A percentile compares a stretch with the other conserved stretches of the same genome.
Evolutionary conservation across 30 jellyfish, hydroid and myxozoan genomes (phyloP).

Genomic region (Hydractinia symbiolongicarpus): DNA sequence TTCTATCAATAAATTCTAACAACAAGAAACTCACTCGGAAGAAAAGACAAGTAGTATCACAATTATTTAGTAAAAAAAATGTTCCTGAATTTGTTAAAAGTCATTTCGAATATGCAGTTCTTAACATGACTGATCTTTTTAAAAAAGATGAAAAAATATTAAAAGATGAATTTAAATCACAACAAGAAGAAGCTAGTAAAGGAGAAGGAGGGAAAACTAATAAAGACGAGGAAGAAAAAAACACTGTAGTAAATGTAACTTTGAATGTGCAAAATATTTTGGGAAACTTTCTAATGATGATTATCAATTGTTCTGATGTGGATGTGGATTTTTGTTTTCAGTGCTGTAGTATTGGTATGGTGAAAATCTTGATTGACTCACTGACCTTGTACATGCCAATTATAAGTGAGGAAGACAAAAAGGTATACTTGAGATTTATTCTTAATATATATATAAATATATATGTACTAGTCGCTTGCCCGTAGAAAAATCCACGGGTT

Average conservation of each 20-base stretch:
- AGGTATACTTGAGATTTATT: neutral
- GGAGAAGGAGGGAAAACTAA: neutral
- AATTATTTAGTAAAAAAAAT: neutral
- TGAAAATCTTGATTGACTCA: neutral
- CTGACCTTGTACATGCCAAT: neutral
- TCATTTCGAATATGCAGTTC: neutral
- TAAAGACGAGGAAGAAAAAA: neutral
- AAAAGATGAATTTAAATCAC: neutral
- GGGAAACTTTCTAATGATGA: neutral
- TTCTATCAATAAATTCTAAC: neutral
- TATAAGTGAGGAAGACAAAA: constrained; percentile 1
- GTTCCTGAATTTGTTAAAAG: neutral
- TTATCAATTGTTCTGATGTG: neutral
- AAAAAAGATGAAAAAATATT: constrained; percentile 2
- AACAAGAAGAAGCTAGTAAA: neutral
- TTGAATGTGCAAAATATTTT: neutral
- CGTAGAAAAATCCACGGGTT: too few species aligned
- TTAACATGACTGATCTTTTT: neutral
- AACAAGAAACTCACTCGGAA: neutral
- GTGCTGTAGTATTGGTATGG: constrained; percentile 2
- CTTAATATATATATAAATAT: too few species aligned
- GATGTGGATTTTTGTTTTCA: neutral
- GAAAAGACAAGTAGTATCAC: neutral
- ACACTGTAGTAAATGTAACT: neutral
- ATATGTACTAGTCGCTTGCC: too few species aligned